These are phyloP conservation scores for Streblospio benedicti DNA, from an alignment of 1,140 invertebrate genomes.

Conservation along the genomic window DNA sequence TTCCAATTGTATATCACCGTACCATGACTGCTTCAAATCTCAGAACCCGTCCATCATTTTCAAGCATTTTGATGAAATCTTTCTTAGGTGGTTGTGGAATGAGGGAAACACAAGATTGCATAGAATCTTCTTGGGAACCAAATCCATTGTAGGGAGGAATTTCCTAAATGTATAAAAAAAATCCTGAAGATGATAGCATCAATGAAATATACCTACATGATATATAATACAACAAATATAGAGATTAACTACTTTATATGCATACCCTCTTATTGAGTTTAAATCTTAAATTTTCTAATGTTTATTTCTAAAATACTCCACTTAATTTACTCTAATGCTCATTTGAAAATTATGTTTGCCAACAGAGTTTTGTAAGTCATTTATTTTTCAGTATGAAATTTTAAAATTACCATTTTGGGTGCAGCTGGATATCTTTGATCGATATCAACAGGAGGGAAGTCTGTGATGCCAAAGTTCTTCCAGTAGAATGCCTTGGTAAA, in stretches of 20 bases:
- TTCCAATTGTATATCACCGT: too few relatives aligned
- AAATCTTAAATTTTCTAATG: neutral
- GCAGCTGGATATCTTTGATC: neutral
- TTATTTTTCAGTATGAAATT: too few relatives aligned
- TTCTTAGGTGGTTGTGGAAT: slow-evolving; percentile 61
- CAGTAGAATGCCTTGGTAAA: slow-evolving; percentile 70
- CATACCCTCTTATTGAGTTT: neutral
- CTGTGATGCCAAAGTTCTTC: slow-evolving; percentile 45
- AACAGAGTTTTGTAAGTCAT: neutral
- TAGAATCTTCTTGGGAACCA: slow-evolving; percentile 70
- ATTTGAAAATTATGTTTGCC: neutral
- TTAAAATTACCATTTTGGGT: slow-evolving; percentile 5
- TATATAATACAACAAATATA: neutral
- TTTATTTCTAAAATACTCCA: neutral
- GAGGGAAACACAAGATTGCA: slow-evolving; percentile 60
- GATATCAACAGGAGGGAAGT: slow-evolving; percentile 34
- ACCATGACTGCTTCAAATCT: slow-evolving; percentile 50
- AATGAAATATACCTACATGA: neutral
- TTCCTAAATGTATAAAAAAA: slow-evolving; percentile 32
- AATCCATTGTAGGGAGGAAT: slow-evolving; percentile 79
- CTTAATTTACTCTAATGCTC: too few relatives aligned
- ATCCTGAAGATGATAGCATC: neutral
- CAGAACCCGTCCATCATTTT: slow-evolving; percentile 59
- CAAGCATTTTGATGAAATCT: slow-evolving; percentile 71
- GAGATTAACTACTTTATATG: neutral